These are phyloP conservation scores for Cecidostiba fungosa DNA, from an alignment of 2,888 invertebrate genomes.

Conservation along the genomic window DNA sequence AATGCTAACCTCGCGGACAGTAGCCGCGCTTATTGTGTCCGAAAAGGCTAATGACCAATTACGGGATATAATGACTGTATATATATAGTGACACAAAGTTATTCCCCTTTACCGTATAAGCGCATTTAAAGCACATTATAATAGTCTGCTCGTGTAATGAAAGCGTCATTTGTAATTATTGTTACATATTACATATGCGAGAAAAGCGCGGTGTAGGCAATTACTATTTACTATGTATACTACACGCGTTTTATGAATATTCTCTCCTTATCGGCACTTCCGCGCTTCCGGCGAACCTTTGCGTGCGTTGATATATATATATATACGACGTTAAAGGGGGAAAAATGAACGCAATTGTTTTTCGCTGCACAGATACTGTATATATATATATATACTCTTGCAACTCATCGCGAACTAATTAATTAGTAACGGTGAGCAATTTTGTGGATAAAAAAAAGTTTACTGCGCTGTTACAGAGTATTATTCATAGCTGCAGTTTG, in stretches of 20 bases:
- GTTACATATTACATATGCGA: neutral
- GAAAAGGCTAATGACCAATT: conserved; percentile 1
- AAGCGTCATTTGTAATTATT: neutral
- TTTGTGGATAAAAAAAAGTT: neutral
- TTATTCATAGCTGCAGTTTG: too few relatives aligned
- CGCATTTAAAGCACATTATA: too few relatives aligned
- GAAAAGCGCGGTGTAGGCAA: neutral
- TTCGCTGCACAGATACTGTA: too few relatives aligned
- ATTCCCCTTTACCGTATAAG: neutral
- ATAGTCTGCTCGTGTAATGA: neutral
- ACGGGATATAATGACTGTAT: neutral
- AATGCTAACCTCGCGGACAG: neutral
- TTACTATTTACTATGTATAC: neutral
- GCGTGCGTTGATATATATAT: too few relatives aligned
- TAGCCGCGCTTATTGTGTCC: neutral
- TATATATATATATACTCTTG: too few relatives aligned
- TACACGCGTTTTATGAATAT: neutral
- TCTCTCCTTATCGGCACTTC: neutral
- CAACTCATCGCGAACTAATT: neutral
- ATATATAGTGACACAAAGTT: neutral
- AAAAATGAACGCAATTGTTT: too few relatives aligned
- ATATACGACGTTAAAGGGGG: too few relatives aligned
- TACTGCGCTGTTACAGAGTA: too few relatives aligned
- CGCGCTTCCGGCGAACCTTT: neutral
- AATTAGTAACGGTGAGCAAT: neutral